Evolutionary conservation across 2,888 invertebrate species (phyloP), one percentile per base, ranked within the genome.

Genomic region (Hemicrepidius hirtus): DNA sequence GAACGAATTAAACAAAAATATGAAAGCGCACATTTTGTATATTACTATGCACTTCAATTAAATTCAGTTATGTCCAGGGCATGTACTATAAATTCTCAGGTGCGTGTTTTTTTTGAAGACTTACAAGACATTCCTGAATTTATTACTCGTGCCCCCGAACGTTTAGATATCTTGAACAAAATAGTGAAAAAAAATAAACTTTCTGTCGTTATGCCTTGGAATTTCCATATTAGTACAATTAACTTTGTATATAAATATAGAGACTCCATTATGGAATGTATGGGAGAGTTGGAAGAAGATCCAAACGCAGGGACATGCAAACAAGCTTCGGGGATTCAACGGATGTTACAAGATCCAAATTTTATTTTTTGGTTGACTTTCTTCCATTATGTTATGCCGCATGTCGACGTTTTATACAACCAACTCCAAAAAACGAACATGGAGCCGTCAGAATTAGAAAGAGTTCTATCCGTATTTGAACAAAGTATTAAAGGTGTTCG

Each of bases 21-120:
- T 40, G 59, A 64, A 10, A 21, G 60, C 68, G 79, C 77, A 4
- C 44, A 69, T 49, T 76, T 70, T 46, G 55, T 76, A 2, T 76
- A 78, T 67, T 75, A 76, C 57, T 77, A 77, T 66, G 75, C 76
- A 1, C 77, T 76, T 55, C 75, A 77, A 67, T 28, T 76, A 3
- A 74, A 75, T 67, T 62, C 68, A 49, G 69, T 78, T 13, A 65
- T 75, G 32, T 6, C 60, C 50, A 5, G 49, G 20, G 63, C 66
- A 18, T 16, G 41, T 0, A 40, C 41, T 5, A 3, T 3, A 20
- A 50, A 16, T 20, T 12, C 7, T 7, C 9, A 35, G 13, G 50
- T 49, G 7, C 40, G 66, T 24, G 13, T 66, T 55, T 53, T 66
- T 66, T 66, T 66, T 55, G 3, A 40, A 3, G 40, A 66, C 37